Evolutionary conservation across 2,888 invertebrate genomes (phyloP).

Genomic region (Agrochola circellaris): DNA sequence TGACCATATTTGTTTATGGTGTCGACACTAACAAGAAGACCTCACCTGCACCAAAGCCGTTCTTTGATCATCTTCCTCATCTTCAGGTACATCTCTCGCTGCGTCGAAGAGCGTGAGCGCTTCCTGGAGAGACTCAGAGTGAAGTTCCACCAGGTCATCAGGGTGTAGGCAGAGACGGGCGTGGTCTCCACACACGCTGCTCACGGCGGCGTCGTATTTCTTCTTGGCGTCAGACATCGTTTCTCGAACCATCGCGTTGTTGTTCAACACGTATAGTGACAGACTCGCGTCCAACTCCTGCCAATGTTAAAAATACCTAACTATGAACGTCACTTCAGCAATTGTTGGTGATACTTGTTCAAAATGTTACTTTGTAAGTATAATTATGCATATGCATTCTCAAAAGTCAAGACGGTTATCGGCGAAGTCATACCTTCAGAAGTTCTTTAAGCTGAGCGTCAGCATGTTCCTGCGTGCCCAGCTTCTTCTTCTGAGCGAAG

Average conservation of each 20-base stretch:
- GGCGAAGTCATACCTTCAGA: conserved; percentile 35
- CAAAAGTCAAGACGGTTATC: background rate
- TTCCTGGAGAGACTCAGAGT: background rate
- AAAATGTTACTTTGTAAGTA: background rate
- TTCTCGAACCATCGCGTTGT: conserved; percentile 66
- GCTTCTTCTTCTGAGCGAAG: conserved; percentile 64
- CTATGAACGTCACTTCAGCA: background rate
- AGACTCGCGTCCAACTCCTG: conserved; percentile 69
- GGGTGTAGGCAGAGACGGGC: conserved; percentile 64
- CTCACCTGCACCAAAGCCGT: conserved; percentile 41
- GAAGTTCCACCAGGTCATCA: conserved; percentile 40
- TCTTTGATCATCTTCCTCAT: conserved; percentile 43
- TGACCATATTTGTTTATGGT: background rate
- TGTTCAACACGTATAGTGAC: conserved; percentile 61
- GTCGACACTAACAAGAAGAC: background rate
- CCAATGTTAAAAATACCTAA: conserved; percentile 3
- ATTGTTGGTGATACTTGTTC: background rate
- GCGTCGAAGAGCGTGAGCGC: conserved; percentile 46
- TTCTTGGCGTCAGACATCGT: conserved; percentile 52
- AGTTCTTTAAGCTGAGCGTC: conserved; percentile 40
- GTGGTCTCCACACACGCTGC: conserved; percentile 44
- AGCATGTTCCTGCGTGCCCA: conserved; percentile 47
- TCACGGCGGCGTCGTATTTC: conserved; percentile 59
- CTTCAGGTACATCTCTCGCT: conserved; percentile 23
- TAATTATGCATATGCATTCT: background rate